Evolutionary conservation across 2,888 invertebrate genomes (phyloP), one percentile per base, ranked within the genome.

Genomic region (Kryphioiulus occultus): DNA sequence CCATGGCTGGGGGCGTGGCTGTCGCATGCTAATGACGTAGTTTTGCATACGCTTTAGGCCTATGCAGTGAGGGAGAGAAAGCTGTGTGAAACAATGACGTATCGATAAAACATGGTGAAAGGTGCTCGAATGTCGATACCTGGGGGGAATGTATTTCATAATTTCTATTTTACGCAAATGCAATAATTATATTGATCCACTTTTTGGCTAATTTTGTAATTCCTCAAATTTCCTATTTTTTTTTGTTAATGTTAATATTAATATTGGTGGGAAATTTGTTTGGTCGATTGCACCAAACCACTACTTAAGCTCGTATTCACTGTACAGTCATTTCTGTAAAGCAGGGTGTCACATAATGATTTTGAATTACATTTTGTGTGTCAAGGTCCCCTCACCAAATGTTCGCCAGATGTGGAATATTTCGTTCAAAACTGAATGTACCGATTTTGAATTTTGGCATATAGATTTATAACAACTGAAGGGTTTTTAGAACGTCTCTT

Each of bases 1-100:
- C 78, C 78, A 78, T 78, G 30, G 17, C 9, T 30, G 78, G 78
- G 78, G 78, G 78, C 78, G 78, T 78, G 78, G 30, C 17, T 17
- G 30, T 78, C 78, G 30, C 1, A 78, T 78, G 78, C 78, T 78
- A 78, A 78, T 78, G 78, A 78, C 78, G 78, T 78, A 78, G 78
- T 78, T 78, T 78, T 78, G 78, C 78, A 78, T 78, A 78, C 30
- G 10, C 30, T 78, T 78, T 78, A 78, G 30, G 78, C 78, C 78
- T 78, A 78, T n/a, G 3, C 15, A 68, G 2, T 78, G 26, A 17
- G 30, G 78, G 78, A 78, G 17, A 78, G 30, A 30, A 44, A 15
- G 30, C 30, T 22, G 3, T 7, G 35, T 35, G 30, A 3, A 30
- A 44, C 44, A 4, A 35, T 35, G 35, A 68, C 68, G 26, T 78